These are phyloP conservation scores for Xyliphius kryptos DNA, from an alignment of 2,113 vertebrate genomes.

Conservation along the genomic window DNA sequence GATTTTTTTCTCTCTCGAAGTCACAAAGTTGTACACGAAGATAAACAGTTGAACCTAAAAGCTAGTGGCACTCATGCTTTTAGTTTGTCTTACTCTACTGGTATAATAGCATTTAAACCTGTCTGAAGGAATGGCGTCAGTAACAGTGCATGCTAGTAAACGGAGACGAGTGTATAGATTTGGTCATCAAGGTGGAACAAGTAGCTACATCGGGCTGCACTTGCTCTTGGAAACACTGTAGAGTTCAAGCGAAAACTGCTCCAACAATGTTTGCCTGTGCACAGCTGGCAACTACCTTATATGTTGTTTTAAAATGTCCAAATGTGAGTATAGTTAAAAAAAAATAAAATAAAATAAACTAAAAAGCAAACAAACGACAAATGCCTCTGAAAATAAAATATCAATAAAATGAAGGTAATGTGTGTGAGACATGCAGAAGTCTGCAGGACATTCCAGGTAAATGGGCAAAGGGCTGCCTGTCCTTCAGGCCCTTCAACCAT, in stretches of 20 bases:
- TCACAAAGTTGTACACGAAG: slow-evolving; percentile 34
- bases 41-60: slow-evolving; percentile 42
- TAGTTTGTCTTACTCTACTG: slow-evolving; percentile 28
- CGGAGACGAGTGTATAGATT: slow-evolving; percentile 33
- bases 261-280: slow-evolving; percentile 44
- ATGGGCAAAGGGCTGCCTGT: slow-evolving; percentile 57
- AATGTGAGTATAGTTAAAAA: slow-evolving; percentile 37
- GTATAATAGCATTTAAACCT: slow-evolving; percentile 33
- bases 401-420: slow-evolving; percentile 34
- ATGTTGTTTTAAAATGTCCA: slow-evolving; percentile 33
- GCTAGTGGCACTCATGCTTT: slow-evolving; percentile 52
- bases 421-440: slow-evolving; percentile 47
- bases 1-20: slow-evolving; percentile 23
- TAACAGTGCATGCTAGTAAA: slow-evolving; percentile 53
- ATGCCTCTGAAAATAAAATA: slow-evolving; percentile 26
- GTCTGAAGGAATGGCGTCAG: slow-evolving; percentile 39
- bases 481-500: slow-evolving; percentile 51
- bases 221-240: slow-evolving; percentile 37
- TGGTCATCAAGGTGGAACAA: slow-evolving; percentile 42
- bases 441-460: slow-evolving; percentile 52
- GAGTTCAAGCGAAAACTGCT: slow-evolving; percentile 36
- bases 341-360: background rate
- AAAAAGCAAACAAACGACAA: too few relatives aligned
- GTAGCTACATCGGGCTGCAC: slow-evolving; percentile 47
- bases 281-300: slow-evolving; percentile 54